Conservation (phyloP, 2,888 invertebrate genomes). For the Cryptocephalus primarius region DNA sequence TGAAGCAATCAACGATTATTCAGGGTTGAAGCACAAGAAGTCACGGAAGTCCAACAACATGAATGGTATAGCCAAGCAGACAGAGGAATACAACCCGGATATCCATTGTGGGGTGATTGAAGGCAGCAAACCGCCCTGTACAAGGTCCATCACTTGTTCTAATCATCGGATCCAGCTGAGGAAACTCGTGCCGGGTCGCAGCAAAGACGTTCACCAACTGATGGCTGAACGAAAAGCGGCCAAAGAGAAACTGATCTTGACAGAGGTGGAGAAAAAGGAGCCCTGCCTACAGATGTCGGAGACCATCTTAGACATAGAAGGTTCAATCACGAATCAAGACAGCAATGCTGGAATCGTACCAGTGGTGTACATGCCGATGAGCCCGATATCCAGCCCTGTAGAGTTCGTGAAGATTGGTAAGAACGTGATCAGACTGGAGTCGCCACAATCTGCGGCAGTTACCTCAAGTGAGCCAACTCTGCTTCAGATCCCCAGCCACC, state of each 20-base stretch:
- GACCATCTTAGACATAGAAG: slow-evolving; percentile 14
- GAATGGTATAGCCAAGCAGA: slow-evolving; percentile 13
- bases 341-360: slow-evolving; percentile 20
- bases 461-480: slow-evolving; percentile 24
- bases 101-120: slow-evolving; percentile 72
- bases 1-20: slow-evolving; percentile 9
- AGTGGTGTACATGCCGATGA: slow-evolving; percentile 30
- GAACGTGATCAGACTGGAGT: slow-evolving; percentile 24
- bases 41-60: slow-evolving; percentile 18
- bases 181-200: slow-evolving; percentile 27
- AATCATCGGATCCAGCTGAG: slow-evolving; percentile 29
- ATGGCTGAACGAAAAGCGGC: slow-evolving; percentile 27
- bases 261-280: background rate
- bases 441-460: slow-evolving; percentile 23
- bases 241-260: slow-evolving; percentile 17
- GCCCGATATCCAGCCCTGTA: slow-evolving; percentile 28
- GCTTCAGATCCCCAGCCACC: slow-evolving; percentile 25
- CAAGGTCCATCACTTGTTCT: slow-evolving; percentile 59
- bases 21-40: slow-evolving; percentile 12
- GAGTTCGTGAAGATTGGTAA: slow-evolving; percentile 28
- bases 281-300: background rate
- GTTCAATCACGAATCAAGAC: slow-evolving; percentile 14
- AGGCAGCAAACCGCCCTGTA: slow-evolving; percentile 63
- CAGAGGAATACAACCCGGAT: slow-evolving; percentile 64
- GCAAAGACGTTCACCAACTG: slow-evolving; percentile 27